phyloP scores from a whole-genome alignment of 2,888 invertebrate species.

The Lasioglossum leucozonium region DNA sequence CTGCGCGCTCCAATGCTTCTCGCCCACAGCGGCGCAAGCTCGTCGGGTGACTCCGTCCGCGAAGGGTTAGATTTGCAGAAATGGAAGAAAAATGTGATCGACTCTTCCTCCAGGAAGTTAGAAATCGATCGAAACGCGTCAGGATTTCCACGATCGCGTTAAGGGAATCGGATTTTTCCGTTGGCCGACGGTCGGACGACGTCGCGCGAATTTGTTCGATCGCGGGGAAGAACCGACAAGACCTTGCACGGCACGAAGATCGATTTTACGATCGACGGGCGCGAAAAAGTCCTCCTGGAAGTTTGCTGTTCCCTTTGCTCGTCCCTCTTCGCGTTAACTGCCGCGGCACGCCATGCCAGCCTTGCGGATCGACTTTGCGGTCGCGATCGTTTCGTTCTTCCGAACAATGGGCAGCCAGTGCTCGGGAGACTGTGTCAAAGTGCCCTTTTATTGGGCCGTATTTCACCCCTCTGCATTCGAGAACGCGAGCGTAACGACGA shows the following conservation, averaged over 20 bases:
- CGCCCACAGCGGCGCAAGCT: too few species aligned
- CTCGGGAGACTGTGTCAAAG: conserved; percentile 70
- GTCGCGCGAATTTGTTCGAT: conserved; percentile 32
- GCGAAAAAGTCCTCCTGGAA: conserved; percentile 49
- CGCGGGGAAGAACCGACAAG: conserved; percentile 25
- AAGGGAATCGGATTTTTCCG: background rate
- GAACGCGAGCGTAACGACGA: conserved; percentile 66
- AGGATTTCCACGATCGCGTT: background rate
- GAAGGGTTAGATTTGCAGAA: background rate
- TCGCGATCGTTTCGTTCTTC: conserved; percentile 60
- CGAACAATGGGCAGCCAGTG: conserved; percentile 71
- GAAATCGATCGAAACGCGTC: background rate
- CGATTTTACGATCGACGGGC: conserved; percentile 63
- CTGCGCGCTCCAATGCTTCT: too few species aligned
- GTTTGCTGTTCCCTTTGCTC: conserved; percentile 43
- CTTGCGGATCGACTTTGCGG: conserved; percentile 55
- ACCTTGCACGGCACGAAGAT: conserved; percentile 29
- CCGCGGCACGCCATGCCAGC: conserved; percentile 47
- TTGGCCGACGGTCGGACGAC: background rate
- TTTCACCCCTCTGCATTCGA: conserved; percentile 68
- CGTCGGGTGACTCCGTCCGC: too few species aligned
- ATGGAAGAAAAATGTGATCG: background rate
- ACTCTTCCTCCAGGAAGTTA: background rate
- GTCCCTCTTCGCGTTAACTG: conserved; percentile 62
- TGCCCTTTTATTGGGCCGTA: conserved; percentile 73